phyloP scores from a whole-genome alignment of 1,140 invertebrate species.

The Penaeus vannamei region DNA sequence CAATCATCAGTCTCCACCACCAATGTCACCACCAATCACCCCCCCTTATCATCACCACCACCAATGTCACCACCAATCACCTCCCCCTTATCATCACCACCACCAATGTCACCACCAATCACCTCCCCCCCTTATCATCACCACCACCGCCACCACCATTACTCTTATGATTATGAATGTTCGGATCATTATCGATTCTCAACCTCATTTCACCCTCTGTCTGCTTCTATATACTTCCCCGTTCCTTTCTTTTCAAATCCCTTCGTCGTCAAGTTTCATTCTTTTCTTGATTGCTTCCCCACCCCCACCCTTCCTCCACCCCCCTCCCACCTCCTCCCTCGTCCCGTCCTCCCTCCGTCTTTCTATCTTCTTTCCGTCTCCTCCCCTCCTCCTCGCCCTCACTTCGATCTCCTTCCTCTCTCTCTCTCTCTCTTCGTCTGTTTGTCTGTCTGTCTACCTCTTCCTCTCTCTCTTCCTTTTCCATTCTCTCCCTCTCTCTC shows the following conservation, averaged over 20 bases:
- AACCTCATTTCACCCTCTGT: background rate
- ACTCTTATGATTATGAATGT: too few species aligned
- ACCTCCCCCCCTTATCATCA: too few species aligned
- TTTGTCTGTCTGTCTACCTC: background rate
- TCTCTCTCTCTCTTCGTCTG: conserved; percentile 1
- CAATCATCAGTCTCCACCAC: too few species aligned
- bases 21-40: too few species aligned
- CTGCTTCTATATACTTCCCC: background rate
- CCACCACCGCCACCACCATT: too few species aligned
- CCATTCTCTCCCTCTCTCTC: background rate
- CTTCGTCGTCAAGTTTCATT: background rate
- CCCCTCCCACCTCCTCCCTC: background rate
- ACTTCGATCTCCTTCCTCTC: too few species aligned
- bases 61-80: too few species aligned
- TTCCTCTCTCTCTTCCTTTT: background rate
- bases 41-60: too few species aligned
- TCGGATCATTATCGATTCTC: too few species aligned
- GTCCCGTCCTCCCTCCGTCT: background rate
- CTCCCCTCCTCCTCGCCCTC: background rate
- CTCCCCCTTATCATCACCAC: too few species aligned
- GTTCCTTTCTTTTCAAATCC: background rate
- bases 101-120: too few species aligned
- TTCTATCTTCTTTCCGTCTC: too few species aligned
- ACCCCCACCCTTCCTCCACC: background rate
- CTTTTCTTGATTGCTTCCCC: background rate